Evolutionary conservation across 2,113 vertebrate genomes (phyloP).

Genomic region (Hemibagrus wyckioides): DNA sequence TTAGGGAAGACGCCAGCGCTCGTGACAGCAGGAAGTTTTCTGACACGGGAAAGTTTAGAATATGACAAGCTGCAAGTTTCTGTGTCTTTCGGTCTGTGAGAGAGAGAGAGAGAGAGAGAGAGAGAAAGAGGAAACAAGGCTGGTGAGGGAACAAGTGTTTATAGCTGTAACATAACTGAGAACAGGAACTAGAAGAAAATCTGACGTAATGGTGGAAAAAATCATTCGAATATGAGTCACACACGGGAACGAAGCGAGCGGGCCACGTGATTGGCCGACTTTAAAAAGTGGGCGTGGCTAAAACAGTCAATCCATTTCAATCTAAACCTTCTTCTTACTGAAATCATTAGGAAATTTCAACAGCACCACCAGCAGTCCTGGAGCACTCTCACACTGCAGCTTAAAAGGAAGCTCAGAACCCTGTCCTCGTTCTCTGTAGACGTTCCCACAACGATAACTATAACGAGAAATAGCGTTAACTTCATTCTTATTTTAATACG

Average conservation of each 20-base stretch:
- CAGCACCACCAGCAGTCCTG: neutral
- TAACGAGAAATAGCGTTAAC: neutral
- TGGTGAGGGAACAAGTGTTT: neutral
- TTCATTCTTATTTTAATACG: too few relatives aligned
- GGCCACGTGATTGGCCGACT: neutral
- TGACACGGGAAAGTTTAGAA: neutral
- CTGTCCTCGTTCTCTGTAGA: neutral
- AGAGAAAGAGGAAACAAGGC: constrained; percentile 1
- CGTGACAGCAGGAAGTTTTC: neutral
- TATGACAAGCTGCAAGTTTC: neutral
- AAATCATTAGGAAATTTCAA: neutral
- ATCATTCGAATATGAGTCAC: neutral
- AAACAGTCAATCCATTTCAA: neutral
- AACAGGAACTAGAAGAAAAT: constrained; percentile 1
- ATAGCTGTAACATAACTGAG: neutral
- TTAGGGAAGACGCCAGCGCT: neutral
- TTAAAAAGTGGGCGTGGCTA: neutral
- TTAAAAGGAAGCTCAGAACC: neutral
- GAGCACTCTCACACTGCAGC: neutral
- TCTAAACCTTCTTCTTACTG: neutral
- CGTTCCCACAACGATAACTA: neutral
- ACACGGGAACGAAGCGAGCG: neutral
- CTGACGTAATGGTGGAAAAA: neutral
- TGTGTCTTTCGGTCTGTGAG: neutral
- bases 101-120: neutral